Base-by-base conservation (phyloP, 2,797 vertebrate genomes). In the Spea hammondii region DNA sequence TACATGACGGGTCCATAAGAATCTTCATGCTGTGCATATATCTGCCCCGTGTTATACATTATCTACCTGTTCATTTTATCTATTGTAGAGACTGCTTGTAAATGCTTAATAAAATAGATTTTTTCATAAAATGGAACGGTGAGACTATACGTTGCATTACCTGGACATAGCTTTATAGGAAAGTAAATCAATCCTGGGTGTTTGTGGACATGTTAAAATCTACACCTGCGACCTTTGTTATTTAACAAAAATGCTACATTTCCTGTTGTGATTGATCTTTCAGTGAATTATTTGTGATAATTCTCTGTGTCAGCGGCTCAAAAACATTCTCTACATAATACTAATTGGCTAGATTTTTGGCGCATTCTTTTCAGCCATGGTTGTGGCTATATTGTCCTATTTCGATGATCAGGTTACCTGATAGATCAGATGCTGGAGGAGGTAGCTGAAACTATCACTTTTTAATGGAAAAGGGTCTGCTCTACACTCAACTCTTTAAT, bases 51-150 rank as follows among this genome's bases (percentile, higher is more conserved):
- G n/a, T 48, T 46, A 73, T 73, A 50, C 8, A 73, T 73, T 8
- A 12, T 62, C 12, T 50, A 17, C 57, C 57, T 17, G n/a, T 49
- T 59, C 10, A 7, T 13, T 60, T 47, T 62, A 5, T 14, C 14
- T 17, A 6, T 62, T 3, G 32, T 32, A 62, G 46, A 50, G 67
- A 14, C n/a, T 73, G 47, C 50, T 73, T 60, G 70, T 46, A 72
- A 72, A n/a, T 55, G 70, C 32, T 10, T 11, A 48, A 14, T 17
- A 60, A 5, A 59, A 72, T 57, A 47, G 53, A 59, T 57, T 72
- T 72, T 69, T 59, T 47, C 55, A 72, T n/a, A 47, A 72, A 45
- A 48, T 14, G 11, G 32, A 59, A 48, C 70, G 59, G 11, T 17
- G 12, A 45, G 53, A 6, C 54, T 14, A 47, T 59, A 4, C 70